Conservation (phyloP, 2,797 vertebrate species). For the Melanotaenia boesemani region DNA sequence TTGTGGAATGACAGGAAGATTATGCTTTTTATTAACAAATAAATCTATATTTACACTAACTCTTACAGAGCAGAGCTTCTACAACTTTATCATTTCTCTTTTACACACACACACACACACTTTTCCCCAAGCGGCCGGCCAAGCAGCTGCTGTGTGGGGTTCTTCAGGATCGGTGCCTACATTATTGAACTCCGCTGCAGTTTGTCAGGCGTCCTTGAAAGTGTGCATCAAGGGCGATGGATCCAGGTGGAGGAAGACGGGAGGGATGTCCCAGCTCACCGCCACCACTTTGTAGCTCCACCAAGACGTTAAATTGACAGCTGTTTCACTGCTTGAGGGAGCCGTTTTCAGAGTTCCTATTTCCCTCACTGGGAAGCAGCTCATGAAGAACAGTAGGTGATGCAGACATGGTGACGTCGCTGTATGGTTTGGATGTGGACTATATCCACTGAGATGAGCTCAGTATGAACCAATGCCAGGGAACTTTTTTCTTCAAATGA, state of each 20-base stretch:
- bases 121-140: slow-evolving; percentile 53
- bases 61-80: slow-evolving; percentile 19
- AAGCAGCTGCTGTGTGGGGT: slow-evolving; percentile 77
- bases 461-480: not conserved
- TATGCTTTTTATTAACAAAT: not conserved
- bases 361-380: slow-evolving; percentile 40
- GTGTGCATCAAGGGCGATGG: slow-evolving; percentile 73
- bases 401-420: not conserved
- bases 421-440: not conserved
- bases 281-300: slow-evolving; percentile 66
- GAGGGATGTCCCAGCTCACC: slow-evolving; percentile 61
- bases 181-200: slow-evolving; percentile 68
- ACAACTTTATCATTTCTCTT: slow-evolving; percentile 17
- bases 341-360: slow-evolving; percentile 39
- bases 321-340: slow-evolving; percentile 71
- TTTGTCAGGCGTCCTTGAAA: slow-evolving; percentile 77
- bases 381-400: slow-evolving; percentile 53
- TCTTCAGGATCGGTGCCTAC: slow-evolving; percentile 75
- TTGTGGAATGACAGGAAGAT: not conserved
- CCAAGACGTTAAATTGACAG: slow-evolving; percentile 73
- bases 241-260: slow-evolving; percentile 78
- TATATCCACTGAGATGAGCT: not conserved
- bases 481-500: not conserved
- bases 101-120: slow-evolving; percentile 9
- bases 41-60: slow-evolving; percentile 10